Percentiles rank a stretch among this genome's conserved stretches.
These are phyloP conservation scores for Semnornis frantzii DNA, from an alignment of 2,113 vertebrate genomes.

Conservation along the genomic window DNA sequence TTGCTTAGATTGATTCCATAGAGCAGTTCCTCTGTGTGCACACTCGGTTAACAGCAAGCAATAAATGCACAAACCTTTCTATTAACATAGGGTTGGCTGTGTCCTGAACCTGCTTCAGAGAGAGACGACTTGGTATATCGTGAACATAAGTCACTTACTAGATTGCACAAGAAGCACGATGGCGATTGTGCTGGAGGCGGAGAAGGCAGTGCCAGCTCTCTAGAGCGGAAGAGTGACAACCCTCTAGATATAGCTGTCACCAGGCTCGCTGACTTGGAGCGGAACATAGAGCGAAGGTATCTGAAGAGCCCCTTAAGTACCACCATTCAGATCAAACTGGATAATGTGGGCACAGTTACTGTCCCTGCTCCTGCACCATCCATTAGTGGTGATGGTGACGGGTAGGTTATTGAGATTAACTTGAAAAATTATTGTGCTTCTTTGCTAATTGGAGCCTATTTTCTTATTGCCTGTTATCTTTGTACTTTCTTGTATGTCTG, in stretches of 20 bases:
- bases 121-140: conserved; percentile 98
- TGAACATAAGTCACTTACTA: conserved; percentile 93
- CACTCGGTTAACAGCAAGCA: conserved; percentile 43
- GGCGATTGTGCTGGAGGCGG: conserved; percentile 85
- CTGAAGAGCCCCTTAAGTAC: conserved; percentile 99
- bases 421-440: conserved; percentile 88
- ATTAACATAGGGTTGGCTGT: conserved; percentile 93
- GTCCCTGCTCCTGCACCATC: conserved; percentile 99
- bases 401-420: conserved; percentile 99
- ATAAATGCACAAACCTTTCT: conserved; percentile 74
- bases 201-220: conserved; percentile 82
- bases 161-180: conserved; percentile 79
- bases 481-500: conserved; percentile 85
- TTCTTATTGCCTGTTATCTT: conserved; percentile 87
- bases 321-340: conserved; percentile 99
- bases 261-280: conserved; percentile 98
- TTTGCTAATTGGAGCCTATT: conserved; percentile 93
- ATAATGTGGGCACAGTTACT: conserved; percentile 99
- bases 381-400: conserved; percentile 99
- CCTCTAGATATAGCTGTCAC: conserved; percentile 99
- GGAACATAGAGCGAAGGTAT: conserved; percentile 99
- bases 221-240: conserved; percentile 95
- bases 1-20: conserved; percentile 62
- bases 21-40: conserved; percentile 53
- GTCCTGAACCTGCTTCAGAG: conserved; percentile 93